Conservation (phyloP, 2,113 vertebrate species). For the Scolopax mira region DNA sequence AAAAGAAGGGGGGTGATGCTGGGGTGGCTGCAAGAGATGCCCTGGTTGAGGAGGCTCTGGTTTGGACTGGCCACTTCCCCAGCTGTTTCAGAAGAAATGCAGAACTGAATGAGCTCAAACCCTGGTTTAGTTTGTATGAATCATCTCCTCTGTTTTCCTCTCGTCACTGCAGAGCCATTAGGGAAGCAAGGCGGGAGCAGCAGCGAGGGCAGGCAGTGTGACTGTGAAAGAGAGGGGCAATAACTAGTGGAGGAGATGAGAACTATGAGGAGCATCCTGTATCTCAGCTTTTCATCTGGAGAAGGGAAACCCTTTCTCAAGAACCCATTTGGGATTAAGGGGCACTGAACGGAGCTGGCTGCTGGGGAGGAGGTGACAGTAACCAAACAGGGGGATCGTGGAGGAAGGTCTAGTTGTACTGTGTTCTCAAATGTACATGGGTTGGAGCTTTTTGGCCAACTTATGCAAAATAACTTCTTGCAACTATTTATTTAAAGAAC, state of each 20-base stretch:
- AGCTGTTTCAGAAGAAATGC: background rate
- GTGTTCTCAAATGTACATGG: background rate
- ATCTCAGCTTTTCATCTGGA: background rate
- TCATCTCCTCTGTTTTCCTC: background rate
- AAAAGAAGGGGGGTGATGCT: fast-evolving
- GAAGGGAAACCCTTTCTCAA: background rate
- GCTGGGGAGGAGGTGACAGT: background rate
- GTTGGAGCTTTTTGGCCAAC: background rate
- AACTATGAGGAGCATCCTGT: fast-evolving
- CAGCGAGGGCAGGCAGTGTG: background rate
- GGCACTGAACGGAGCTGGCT: background rate
- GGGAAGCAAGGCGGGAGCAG: background rate
- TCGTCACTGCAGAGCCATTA: background rate
- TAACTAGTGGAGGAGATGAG: background rate
- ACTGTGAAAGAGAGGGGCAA: background rate
- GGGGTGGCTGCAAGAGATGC: background rate
- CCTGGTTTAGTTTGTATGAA: background rate
- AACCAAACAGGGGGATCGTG: background rate
- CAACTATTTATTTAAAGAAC: background rate
- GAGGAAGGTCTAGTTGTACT: background rate
- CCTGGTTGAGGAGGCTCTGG: background rate
- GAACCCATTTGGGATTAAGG: background rate
- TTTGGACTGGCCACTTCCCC: background rate
- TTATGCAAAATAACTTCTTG: background rate
- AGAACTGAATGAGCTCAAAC: background rate